Percentiles rank a stretch among this genome's conserved stretches.
phyloP scores from a whole-genome alignment of 2,113 vertebrate species.

The Egretta garzetta region DNA sequence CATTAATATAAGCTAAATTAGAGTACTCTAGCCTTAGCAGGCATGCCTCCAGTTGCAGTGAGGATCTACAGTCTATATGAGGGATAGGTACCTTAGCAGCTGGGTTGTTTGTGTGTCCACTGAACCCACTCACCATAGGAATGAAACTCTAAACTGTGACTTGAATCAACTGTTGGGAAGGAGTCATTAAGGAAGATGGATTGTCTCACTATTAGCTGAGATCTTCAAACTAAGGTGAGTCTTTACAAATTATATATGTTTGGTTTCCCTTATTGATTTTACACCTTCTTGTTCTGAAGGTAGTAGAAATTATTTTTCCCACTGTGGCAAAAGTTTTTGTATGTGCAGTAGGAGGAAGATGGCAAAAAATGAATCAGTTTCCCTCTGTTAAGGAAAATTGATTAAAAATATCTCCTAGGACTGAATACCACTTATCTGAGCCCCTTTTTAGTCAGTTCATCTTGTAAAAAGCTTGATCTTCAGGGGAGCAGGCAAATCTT shows the following conservation, averaged over 20 bases:
- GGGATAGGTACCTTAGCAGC: not conserved
- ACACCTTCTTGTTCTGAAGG: not conserved
- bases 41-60: not conserved
- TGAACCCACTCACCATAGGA: not conserved
- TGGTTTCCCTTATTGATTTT: not conserved
- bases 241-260: not conserved
- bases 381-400: not conserved
- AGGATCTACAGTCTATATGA: not conserved
- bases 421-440: not conserved
- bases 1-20: not conserved
- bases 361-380: not conserved
- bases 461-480: not conserved
- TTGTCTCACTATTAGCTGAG: not conserved
- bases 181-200: not conserved
- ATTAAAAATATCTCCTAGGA: not conserved
- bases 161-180: not conserved
- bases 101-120: not conserved
- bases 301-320: not conserved
- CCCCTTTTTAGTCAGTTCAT: not conserved
- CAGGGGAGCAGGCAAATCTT: not conserved
- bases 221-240: not conserved
- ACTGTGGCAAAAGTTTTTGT: not conserved
- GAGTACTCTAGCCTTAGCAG: not conserved
- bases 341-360: not conserved
- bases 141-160: not conserved